These are phyloP conservation scores for Siniperca knerii DNA, from an alignment of 2,113 vertebrate genomes.

Conservation along the genomic window DNA sequence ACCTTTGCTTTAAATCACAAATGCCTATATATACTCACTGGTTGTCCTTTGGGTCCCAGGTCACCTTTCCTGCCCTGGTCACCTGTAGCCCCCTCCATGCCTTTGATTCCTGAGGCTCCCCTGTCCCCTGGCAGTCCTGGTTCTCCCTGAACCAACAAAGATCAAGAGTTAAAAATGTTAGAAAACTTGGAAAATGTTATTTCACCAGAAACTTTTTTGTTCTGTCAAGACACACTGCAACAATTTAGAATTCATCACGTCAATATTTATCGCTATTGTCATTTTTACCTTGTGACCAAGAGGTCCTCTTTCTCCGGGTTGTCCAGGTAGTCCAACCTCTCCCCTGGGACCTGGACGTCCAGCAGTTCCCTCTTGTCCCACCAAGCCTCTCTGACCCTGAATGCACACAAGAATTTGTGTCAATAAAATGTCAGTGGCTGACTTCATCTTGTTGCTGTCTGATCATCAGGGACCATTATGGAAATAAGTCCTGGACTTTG, in stretches of 20 bases:
- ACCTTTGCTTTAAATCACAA: conserved; percentile 8
- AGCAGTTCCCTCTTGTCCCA: conserved; percentile 85
- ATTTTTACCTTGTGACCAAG: conserved; percentile 89
- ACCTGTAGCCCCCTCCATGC: conserved; percentile 87
- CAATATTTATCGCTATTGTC: not conserved
- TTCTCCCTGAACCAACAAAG: conserved; percentile 87
- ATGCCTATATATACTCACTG: conserved; percentile 81
- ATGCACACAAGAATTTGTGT: not conserved
- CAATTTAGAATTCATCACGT: not conserved
- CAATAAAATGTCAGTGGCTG: not conserved
- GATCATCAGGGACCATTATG: too few species aligned
- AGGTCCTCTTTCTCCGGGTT: conserved; percentile 86
- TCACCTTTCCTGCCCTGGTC: conserved; percentile 92
- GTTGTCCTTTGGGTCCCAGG: conserved; percentile 88
- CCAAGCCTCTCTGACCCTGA: conserved; percentile 88
- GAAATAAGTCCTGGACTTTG: too few species aligned
- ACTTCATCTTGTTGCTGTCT: too few species aligned
- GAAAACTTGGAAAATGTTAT: not conserved
- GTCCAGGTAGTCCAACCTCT: conserved; percentile 87
- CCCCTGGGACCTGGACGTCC: conserved; percentile 90
- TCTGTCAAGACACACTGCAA: not conserved
- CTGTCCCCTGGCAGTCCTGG: conserved; percentile 89
- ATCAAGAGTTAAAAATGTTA: not conserved
- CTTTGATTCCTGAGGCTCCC: conserved; percentile 88
- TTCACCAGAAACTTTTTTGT: not conserved